These are phyloP conservation scores for Anoplophora glabripennis DNA, from an alignment of 1,140 invertebrate genomes.

Conservation along the genomic window DNA sequence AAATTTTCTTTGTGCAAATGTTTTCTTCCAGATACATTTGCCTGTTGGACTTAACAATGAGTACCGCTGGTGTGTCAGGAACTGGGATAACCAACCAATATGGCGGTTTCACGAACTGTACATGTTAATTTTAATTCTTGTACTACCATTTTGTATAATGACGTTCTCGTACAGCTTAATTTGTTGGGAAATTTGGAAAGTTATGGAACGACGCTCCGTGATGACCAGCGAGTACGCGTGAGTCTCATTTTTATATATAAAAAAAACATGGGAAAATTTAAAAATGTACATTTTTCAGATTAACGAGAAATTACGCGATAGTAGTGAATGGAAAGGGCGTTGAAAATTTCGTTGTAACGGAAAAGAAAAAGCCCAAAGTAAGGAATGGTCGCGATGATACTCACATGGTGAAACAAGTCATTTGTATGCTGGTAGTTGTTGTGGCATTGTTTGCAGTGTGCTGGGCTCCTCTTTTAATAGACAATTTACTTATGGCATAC, in stretches of 20 bases:
- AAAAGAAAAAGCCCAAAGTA: conserved; percentile 12
- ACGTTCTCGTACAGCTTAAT: conserved; percentile 64
- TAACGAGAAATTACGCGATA: conserved; percentile 5
- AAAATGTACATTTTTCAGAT: conserved; percentile 9
- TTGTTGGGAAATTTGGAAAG: conserved; percentile 64
- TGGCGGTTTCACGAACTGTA: conserved; percentile 65
- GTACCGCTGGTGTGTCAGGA: conserved; percentile 63
- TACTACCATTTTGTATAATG: conserved; percentile 65
- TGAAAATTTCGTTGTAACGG: background rate
- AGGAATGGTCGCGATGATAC: conserved; percentile 41
- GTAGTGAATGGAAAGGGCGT: background rate
- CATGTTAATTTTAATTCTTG: conserved; percentile 63
- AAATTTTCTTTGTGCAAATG: background rate
- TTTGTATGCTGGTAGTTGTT: conserved; percentile 70
- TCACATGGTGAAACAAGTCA: conserved; percentile 56
- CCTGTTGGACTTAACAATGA: conserved; percentile 53
- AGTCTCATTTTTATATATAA: conserved; percentile 1
- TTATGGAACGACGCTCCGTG: conserved; percentile 56
- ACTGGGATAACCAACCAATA: conserved; percentile 51
- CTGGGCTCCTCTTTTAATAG: conserved; percentile 66
- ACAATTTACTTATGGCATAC: conserved; percentile 64
- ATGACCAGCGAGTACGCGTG: conserved; percentile 55
- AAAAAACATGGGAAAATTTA: background rate
- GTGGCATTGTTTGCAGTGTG: conserved; percentile 67
- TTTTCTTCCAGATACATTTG: conserved; percentile 53